Base-by-base conservation (phyloP, 2,113 vertebrate genomes). In the Eptesicus fuscus region DNA sequence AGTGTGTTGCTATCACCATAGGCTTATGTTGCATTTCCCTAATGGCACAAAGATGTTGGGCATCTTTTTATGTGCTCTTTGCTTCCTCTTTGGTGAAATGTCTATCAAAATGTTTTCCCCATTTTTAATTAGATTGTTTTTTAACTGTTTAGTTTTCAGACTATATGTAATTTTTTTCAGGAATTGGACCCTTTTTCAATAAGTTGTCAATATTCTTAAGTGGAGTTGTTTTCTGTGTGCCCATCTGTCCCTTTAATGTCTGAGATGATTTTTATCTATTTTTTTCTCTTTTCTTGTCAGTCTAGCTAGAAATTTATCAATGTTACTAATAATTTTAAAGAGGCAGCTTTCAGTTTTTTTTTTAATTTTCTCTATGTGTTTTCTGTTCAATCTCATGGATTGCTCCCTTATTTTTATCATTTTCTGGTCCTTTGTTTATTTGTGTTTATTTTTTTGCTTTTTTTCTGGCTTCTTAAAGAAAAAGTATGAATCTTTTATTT, bases 1-100 rank as follows among this genome's bases (percentile, higher is more conserved):
- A 17, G 3, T 1, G 2, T 8, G 0, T 10, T 0, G 0, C 1
- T 13, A 1, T 20, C 30, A 0, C 32, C 53, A 0, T 1, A 2
- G 14, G 1, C 49, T n/a, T 20, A 4, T 14, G 18, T 16, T 28
- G 35, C n/a, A 25, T 76, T 77, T 82, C 17, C 28, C 12, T 23
- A 18, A 40, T 9, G 22, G 16, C n/a, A 22, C 23, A 13, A 78
- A 5, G 5, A 56, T 2, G 30, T 17, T 7, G 10, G 20, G 10
- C 28, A 13, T 30, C 63, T 65, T 35, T 63, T 32, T 8, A 7
- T 44, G 17, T n/a, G 7, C 4, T 53, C 0, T 11, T 47, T 63
- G 25, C 6, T 22, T 40, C 1, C 49, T 76, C n/a, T 42, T 40
- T 67, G 11, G 35, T 40, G 69, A 82, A 56, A 47, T 25, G 2